Base-by-base conservation (phyloP, 1,140 invertebrate genomes). In the Oncopodura yosiiana region DNA sequence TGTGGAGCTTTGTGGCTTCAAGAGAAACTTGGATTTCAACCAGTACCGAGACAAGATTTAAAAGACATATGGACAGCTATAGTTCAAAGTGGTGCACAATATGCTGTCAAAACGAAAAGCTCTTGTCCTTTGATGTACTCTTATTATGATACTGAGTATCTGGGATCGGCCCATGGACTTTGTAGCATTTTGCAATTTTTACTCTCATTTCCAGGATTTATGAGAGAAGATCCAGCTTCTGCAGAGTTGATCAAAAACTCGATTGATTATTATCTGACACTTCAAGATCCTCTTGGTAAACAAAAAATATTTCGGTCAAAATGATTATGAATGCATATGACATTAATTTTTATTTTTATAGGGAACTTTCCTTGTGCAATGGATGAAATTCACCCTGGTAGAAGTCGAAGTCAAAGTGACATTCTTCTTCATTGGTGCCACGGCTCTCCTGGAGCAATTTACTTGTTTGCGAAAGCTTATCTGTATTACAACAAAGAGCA, bases 341-440 rank as follows among this genome's bases (percentile, higher is more conserved):
- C n/a, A n/a, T n/a, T n/a, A n/a, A n/a, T n/a, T n/a, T n/a, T n/a
- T n/a, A n/a, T n/a, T n/a, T n/a, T n/a, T n/a, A n/a, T n/a, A 48
- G 85, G 83, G 2, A 90, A 90, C 68, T 89, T 87, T 71, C 84
- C 86, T 1, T 78, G 79, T 56, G 80, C 81, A 3, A 75, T 83
- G 66, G 84, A 86, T 67, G 84, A 89, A 69, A 63, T 82, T 38
- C 64, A 65, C 23, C 38, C 30, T 21, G 64, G 65, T 3, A 66
- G 66, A 23, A 71, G 73, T 2, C 69, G 75, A 56, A 57, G 69
- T 3, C 67, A 70, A 23, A 62, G 65, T 18, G 76, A 83, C 34
- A 81, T 86, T 57, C 66, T 91, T 2, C 78, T 91, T 3, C 87
- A 92, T 66, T 91, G 87, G 87, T 92, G 87, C 71, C 87, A 91